Base-by-base conservation (phyloP, 2,888 invertebrate genomes). In the Drosophila villosipedis region DNA sequence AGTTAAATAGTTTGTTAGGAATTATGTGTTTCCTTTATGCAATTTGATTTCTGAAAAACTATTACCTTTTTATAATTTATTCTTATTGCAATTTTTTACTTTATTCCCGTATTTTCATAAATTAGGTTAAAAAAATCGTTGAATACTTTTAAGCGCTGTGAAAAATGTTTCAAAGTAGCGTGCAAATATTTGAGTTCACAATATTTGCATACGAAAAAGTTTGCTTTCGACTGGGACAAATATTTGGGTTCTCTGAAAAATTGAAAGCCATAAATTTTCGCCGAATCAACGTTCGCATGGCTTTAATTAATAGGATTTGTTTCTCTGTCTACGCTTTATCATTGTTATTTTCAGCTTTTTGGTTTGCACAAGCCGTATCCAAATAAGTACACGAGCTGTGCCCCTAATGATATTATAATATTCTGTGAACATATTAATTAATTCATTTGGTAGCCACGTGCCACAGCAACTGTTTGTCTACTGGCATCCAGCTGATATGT, bases 381-480 rank as follows among this genome's bases (percentile, higher is more conserved):
- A 79, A 76, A 79, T 70, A 64, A 68, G 69, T 65, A 30, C 66
- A 60, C 54, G 30, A 31, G 19, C 19, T 43, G 57, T 41, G 55
- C 47, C 43, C 39, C 67, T 60, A 69, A 77, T 71, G 64, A 73
- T 74, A 67, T 81, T 73, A 76, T 78, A 73, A 76, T 83, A 86
- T 83, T 83, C 86, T 54, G 58, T 33, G 49, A 57, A 76, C 67
- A 82, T 71, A 70, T 76, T 72, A 69, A 77, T 77, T 80, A 71
- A 75, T 73, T 82, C 73, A 89, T 84, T 89, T 71, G 73, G 71
- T 55, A 60, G 73, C 80, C 84, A 89, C 89, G 84, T 84, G 84
- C 87, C 74, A 16, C 55, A 58, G 5, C 53, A 59, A 49, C 22
- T 60, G 57, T 61, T 55, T 74, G 64, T 37, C 50, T 61, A 41